Percentiles rank a stretch among this genome's conserved stretches.
Conservation (phyloP, 1,140 invertebrate genomes). For the Aphaenogaster rudis region DNA sequence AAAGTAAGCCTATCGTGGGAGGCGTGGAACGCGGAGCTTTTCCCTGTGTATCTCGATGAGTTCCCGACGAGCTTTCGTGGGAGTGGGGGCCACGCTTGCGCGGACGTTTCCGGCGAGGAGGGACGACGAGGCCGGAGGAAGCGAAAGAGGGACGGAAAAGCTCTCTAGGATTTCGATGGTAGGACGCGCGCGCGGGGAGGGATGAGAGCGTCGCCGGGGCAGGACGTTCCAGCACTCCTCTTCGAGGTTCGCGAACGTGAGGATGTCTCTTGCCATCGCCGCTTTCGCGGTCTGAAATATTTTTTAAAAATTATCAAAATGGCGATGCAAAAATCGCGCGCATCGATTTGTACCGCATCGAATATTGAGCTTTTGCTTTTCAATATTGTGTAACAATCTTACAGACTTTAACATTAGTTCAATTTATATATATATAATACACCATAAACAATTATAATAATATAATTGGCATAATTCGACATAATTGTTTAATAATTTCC, state of each 20-base stretch:
- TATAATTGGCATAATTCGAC: neutral
- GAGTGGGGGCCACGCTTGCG: slow-evolving; percentile 80
- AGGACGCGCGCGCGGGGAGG: slow-evolving; percentile 62
- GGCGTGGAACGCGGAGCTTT: slow-evolving; percentile 83
- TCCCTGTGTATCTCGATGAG: slow-evolving; percentile 67
- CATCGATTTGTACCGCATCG: neutral
- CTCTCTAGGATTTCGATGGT: slow-evolving; percentile 64
- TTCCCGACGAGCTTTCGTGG: slow-evolving; percentile 69
- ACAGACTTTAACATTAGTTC: neutral
- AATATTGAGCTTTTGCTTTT: neutral
- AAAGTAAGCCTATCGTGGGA: slow-evolving; percentile 83
- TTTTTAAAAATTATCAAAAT: slow-evolving; percentile 2
- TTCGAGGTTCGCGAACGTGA: slow-evolving; percentile 65
- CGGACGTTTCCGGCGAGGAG: slow-evolving; percentile 60
- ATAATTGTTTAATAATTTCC: neutral
- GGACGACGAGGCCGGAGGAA: slow-evolving; percentile 14
- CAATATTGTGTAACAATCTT: neutral
- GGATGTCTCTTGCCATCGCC: slow-evolving; percentile 41
- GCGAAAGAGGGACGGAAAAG: slow-evolving; percentile 64
- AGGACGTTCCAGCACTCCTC: slow-evolving; percentile 76
- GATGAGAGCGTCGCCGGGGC: slow-evolving; percentile 63
- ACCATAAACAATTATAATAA: neutral
- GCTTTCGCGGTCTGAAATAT: neutral
- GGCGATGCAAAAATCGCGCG: neutral
- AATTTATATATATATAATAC: neutral